phyloP scores from a whole-genome alignment of 2,888 invertebrate species.

The Platycheirus rosarum region DNA sequence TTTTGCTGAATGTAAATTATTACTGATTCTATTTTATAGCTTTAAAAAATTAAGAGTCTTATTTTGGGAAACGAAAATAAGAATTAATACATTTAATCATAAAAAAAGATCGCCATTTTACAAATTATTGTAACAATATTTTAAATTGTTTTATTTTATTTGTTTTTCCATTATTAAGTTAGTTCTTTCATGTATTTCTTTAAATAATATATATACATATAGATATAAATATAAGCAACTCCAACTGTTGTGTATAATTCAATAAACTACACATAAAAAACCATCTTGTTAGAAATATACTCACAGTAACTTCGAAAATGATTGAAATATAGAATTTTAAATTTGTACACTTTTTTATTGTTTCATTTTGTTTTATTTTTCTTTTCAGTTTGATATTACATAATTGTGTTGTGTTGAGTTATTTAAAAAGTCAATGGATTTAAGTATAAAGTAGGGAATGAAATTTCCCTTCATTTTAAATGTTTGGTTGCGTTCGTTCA shows the following conservation, averaged over 20 bases:
- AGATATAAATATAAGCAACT: slow-evolving; percentile 6
- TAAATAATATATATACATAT: not conserved
- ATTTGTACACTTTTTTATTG: slow-evolving; percentile 15
- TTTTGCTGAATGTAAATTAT: slow-evolving; percentile 42
- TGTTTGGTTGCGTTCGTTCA: too few relatives aligned
- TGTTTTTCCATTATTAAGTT: not conserved
- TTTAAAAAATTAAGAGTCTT: not conserved
- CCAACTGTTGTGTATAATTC: slow-evolving; percentile 44
- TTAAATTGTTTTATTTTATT: slow-evolving; percentile 21
- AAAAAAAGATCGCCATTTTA: slow-evolving; percentile 35
- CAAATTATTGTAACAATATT: slow-evolving; percentile 7
- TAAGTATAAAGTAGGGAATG: too few relatives aligned
- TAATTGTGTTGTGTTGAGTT: too few relatives aligned
- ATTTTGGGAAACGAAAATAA: too few relatives aligned
- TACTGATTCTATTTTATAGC: slow-evolving; percentile 8
- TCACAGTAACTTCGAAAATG: slow-evolving; percentile 30
- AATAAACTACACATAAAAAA: slow-evolving; percentile 19
- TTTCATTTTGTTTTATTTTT: slow-evolving; percentile 9
- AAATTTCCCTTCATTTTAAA: too few relatives aligned
- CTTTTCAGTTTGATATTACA: not conserved
- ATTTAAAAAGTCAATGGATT: too few relatives aligned
- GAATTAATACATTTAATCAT: too few relatives aligned
- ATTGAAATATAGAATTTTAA: slow-evolving; percentile 46
- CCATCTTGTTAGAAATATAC: slow-evolving; percentile 36
- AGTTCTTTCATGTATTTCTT: not conserved